Evolutionary conservation across 2,797 vertebrate genomes (phyloP).

Genomic region (Miichthys miiuy): DNA sequence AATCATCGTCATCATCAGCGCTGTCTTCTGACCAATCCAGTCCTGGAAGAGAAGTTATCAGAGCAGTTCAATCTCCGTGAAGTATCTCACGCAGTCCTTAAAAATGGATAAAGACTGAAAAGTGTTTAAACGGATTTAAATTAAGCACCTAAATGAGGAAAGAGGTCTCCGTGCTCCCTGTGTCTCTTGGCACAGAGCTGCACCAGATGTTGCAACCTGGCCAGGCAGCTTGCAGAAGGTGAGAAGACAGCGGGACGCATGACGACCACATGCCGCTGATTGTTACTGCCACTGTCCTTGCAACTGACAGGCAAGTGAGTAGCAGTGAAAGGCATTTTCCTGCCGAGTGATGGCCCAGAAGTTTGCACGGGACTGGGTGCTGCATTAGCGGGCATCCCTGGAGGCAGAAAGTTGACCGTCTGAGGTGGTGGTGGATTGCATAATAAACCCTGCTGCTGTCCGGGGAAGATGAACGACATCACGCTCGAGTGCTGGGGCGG

Average conservation of each 20-base stretch:
- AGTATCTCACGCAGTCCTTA: background rate
- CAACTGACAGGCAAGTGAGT: conserved; percentile 82
- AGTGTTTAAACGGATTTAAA: conserved; percentile 29
- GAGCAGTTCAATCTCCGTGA: conserved; percentile 14
- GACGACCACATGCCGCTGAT: conserved; percentile 89
- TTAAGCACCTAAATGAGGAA: conserved; percentile 94
- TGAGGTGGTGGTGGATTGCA: conserved; percentile 98
- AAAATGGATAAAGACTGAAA: background rate
- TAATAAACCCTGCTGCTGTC: conserved; percentile 92
- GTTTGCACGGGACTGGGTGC: conserved; percentile 89
- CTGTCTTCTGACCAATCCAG: conserved; percentile 99
- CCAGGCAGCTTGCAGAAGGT: conserved; percentile 92
- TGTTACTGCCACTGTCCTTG: conserved; percentile 79
- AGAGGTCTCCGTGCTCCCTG: conserved; percentile 93
- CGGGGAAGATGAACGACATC: conserved; percentile 80
- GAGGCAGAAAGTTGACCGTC: conserved; percentile 93
- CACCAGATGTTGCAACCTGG: conserved; percentile 95
- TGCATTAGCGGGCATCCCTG: conserved; percentile 89
- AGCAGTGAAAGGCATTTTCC: conserved; percentile 87
- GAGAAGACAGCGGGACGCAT: conserved; percentile 93
- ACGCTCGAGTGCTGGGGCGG: conserved; percentile 87
- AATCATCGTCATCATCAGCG: conserved; percentile 87
- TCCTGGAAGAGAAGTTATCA: conserved; percentile 84
- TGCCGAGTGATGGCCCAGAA: conserved; percentile 87
- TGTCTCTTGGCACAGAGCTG: conserved; percentile 95